phyloP scores from a whole-genome alignment of 2,797 vertebrate genomes.

The Protonibea diacanthus region DNA sequence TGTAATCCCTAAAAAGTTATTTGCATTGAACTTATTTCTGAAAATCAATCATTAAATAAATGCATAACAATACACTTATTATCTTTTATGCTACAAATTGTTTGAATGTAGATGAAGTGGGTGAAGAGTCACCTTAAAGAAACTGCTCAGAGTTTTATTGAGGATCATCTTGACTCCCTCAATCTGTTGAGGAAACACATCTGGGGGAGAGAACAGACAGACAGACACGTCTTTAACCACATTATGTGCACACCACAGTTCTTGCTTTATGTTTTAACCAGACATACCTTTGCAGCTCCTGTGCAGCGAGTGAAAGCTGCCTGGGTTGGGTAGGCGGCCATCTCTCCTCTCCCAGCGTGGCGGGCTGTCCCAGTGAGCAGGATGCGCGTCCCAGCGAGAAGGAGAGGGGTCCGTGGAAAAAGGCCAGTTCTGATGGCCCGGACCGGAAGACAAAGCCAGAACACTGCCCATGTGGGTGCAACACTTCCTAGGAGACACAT shows the following conservation, averaged over 20 bases:
- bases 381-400: constrained; percentile 83
- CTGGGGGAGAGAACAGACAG: constrained; percentile 72
- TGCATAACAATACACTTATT: too few species aligned
- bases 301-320: constrained; percentile 95
- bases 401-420: constrained; percentile 82
- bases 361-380: constrained; percentile 82
- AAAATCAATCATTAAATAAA: too few species aligned
- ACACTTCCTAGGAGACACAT: constrained; percentile 56
- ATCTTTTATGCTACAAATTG: background rate
- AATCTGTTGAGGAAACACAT: constrained; percentile 96
- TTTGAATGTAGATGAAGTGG: background rate
- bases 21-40: too few species aligned
- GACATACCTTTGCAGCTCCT: constrained; percentile 91
- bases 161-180: constrained; percentile 95
- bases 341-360: constrained; percentile 88
- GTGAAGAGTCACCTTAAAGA: constrained; percentile 90
- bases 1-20: too few species aligned
- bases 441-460: constrained; percentile 86
- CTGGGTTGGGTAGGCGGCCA: constrained; percentile 90
- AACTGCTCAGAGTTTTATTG: constrained; percentile 95
- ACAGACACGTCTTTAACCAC: background rate
- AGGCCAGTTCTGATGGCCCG: constrained; percentile 86
- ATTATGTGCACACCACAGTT: background rate
- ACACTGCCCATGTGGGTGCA: constrained; percentile 87
- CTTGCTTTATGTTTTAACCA: background rate